These are phyloP conservation scores for Macaria notata DNA, from an alignment of 2,888 invertebrate genomes.

Conservation along the genomic window DNA sequence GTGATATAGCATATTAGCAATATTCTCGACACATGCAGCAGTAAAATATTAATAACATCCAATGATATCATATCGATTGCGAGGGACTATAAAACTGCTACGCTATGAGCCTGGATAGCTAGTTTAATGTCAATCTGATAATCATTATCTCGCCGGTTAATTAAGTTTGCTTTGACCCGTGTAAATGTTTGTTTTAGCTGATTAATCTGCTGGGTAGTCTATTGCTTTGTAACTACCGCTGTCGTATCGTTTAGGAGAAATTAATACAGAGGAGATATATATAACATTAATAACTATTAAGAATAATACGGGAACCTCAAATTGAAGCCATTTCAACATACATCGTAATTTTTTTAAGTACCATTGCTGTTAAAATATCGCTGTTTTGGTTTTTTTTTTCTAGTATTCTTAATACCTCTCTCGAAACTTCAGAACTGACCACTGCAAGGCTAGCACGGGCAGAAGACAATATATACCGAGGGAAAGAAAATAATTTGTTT, in stretches of 20 bases:
- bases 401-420: too few species aligned
- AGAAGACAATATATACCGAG: too few species aligned
- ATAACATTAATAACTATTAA: too few species aligned
- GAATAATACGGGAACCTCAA: too few species aligned
- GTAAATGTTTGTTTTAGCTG: slow-evolving; percentile 15
- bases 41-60: slow-evolving; percentile 19
- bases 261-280: too few species aligned
- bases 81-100: slow-evolving; percentile 14
- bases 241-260: background rate
- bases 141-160: slow-evolving; percentile 14
- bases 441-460: too few species aligned
- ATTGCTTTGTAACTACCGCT: slow-evolving; percentile 10
- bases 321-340: too few species aligned
- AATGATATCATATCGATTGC: slow-evolving; percentile 18
- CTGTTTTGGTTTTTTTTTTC: too few species aligned
- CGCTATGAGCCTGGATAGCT: slow-evolving; percentile 14
- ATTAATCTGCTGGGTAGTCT: slow-evolving; percentile 7
- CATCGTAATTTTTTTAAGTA: too few species aligned
- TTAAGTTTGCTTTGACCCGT: slow-evolving; percentile 17
- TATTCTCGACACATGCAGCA: slow-evolving; percentile 9
- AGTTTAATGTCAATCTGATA: slow-evolving; percentile 20
- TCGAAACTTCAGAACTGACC: too few species aligned
- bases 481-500: too few species aligned
- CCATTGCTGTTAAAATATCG: too few species aligned
- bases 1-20: background rate